These are phyloP conservation scores for Haemorhous mexicanus DNA, from an alignment of 2,113 vertebrate genomes.

Conservation along the genomic window DNA sequence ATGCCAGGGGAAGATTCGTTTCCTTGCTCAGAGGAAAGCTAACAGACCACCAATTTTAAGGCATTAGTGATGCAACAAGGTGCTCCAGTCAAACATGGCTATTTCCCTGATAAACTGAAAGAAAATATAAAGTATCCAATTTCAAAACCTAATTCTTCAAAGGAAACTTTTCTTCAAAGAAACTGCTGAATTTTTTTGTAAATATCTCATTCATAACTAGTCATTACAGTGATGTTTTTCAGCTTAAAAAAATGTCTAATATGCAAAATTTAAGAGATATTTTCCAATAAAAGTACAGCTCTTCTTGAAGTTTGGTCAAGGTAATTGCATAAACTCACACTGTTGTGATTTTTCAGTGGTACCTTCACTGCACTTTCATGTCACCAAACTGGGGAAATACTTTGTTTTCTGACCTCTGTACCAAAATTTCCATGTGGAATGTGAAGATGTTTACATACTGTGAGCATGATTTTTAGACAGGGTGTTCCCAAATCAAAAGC, in stretches of 20 bases:
- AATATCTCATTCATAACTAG: neutral
- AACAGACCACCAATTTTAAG: neutral
- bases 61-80: neutral
- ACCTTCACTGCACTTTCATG: slow-evolving; percentile 29
- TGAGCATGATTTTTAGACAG: slow-evolving; percentile 60
- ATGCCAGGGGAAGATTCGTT: neutral
- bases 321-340: neutral
- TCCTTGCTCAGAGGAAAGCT: neutral
- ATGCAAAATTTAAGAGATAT: neutral
- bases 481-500: slow-evolving; percentile 64
- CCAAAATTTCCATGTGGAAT: slow-evolving; percentile 64
- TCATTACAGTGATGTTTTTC: slow-evolving; percentile 5
- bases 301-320: neutral
- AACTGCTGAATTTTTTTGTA: neutral
- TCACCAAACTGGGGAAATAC: slow-evolving; percentile 63
- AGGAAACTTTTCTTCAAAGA: neutral
- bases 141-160: slow-evolving; percentile 30
- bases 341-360: slow-evolving; percentile 9
- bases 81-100: neutral
- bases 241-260: slow-evolving; percentile 1
- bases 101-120: slow-evolving; percentile 3
- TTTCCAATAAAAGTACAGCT: neutral
- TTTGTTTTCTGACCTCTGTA: slow-evolving; percentile 64
- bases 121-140: neutral
- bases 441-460: slow-evolving; percentile 67